Evolutionary conservation across 2,113 vertebrate species (phyloP).

Genomic region (Mixornis gularis): DNA sequence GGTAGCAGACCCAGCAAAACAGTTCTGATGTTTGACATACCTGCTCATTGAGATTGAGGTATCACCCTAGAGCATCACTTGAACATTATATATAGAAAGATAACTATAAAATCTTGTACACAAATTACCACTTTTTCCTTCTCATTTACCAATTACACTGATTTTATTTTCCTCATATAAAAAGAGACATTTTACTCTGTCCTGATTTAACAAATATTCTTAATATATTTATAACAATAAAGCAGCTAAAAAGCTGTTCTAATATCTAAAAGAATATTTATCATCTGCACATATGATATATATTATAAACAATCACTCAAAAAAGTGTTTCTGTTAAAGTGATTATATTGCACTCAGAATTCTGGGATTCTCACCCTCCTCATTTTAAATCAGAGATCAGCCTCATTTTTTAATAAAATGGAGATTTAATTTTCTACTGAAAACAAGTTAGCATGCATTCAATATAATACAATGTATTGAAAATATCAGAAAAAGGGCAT

Average conservation of each 20-base stretch:
- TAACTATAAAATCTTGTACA: background rate
- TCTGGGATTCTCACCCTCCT: background rate
- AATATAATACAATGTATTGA: constrained; percentile 7
- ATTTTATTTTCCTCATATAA: constrained; percentile 51
- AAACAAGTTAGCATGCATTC: constrained; percentile 31
- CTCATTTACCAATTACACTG: background rate
- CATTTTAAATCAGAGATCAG: constrained; percentile 19
- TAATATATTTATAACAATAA: constrained; percentile 17
- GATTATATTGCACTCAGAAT: constrained; percentile 45
- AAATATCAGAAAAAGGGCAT: background rate
- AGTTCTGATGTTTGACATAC: background rate
- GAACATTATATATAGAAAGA: background rate
- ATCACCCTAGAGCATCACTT: background rate
- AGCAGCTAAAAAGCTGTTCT: constrained; percentile 27
- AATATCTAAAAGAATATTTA: constrained; percentile 1
- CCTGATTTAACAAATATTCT: constrained; percentile 34
- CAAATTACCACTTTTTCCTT: constrained; percentile 31
- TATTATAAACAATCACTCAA: constrained; percentile 44
- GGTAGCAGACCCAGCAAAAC: background rate
- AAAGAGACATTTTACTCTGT: constrained; percentile 35
- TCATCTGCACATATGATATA: constrained; percentile 8
- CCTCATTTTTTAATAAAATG: constrained; percentile 26
- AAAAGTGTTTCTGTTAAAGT: constrained; percentile 7
- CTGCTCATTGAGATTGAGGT: background rate
- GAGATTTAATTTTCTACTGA: constrained; percentile 43